Evolutionary conservation across 2,113 vertebrate species (phyloP).

Genomic region (Gobius niger): DNA sequence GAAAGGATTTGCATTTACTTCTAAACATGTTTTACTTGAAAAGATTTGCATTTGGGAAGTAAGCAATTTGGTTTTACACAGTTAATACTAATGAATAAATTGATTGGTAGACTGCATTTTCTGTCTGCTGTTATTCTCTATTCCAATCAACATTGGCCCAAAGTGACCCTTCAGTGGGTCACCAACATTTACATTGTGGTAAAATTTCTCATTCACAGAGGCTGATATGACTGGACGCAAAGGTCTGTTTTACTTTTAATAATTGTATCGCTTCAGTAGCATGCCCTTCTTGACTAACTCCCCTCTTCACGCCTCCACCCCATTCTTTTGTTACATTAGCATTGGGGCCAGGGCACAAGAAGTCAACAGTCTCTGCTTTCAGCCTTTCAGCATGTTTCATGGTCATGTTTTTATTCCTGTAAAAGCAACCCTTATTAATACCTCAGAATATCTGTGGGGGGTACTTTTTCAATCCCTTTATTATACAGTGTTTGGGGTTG

Average conservation of each 20-base stretch:
- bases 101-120: not conserved
- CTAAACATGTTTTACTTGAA: too few relatives aligned
- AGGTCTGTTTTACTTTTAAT: constrained; percentile 78
- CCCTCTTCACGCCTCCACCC: constrained; percentile 43
- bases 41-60: too few relatives aligned
- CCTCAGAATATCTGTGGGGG: not conserved
- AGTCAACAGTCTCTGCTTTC: constrained; percentile 30
- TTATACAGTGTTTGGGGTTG: constrained; percentile 9
- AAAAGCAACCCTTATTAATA: constrained; percentile 25
- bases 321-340: constrained; percentile 54
- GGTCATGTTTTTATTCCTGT: constrained; percentile 13
- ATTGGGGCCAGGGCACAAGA: constrained; percentile 48
- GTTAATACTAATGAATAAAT: not conserved
- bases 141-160: constrained; percentile 23
- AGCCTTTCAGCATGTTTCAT: constrained; percentile 31
- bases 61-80: too few relatives aligned
- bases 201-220: constrained; percentile 83
- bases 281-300: constrained; percentile 74
- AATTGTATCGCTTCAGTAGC: constrained; percentile 73
- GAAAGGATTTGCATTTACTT: too few relatives aligned
- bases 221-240: constrained; percentile 76
- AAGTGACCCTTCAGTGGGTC: constrained; percentile 52
- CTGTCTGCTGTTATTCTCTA: constrained; percentile 28
- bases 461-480: not conserved
- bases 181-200: constrained; percentile 74